These are phyloP conservation scores for Achroia grisella DNA, from an alignment of 1,140 invertebrate species.

Conservation along the genomic window DNA sequence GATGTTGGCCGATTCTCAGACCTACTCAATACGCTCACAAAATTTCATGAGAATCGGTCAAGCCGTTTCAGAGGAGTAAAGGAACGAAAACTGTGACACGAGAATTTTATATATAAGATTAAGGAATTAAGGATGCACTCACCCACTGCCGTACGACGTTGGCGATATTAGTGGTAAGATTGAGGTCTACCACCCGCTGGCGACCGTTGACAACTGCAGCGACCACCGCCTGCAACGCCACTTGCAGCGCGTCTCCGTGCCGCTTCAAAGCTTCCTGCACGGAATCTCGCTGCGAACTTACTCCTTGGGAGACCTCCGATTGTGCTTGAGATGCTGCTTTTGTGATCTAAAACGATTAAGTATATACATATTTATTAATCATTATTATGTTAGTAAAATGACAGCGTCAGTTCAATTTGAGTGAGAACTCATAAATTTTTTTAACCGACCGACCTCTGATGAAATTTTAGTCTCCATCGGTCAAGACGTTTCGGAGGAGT, in stretches of 20 bases:
- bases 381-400: too few relatives aligned
- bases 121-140: conserved; percentile 5
- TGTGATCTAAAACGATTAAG: conserved; percentile 14
- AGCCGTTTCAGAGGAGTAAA: too few relatives aligned
- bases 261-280: neutral
- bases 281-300: neutral
- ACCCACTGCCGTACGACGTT: conserved; percentile 40
- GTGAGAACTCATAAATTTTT: too few relatives aligned
- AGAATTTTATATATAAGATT: too few relatives aligned
- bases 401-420: too few relatives aligned
- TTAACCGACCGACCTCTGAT: too few relatives aligned
- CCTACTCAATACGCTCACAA: too few relatives aligned
- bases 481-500: too few relatives aligned
- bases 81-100: too few relatives aligned
- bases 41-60: too few relatives aligned
- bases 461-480: too few relatives aligned
- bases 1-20: too few relatives aligned
- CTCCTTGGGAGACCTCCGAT: neutral
- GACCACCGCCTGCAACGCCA: conserved; percentile 5
- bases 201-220: conserved; percentile 7
- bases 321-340: conserved; percentile 7
- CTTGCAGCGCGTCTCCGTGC: neutral
- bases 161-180: conserved; percentile 21
- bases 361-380: neutral
- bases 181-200: conserved; percentile 10